phyloP scores from a whole-genome alignment of 2,888 invertebrate genomes.

The Acrobasis consociella region DNA sequence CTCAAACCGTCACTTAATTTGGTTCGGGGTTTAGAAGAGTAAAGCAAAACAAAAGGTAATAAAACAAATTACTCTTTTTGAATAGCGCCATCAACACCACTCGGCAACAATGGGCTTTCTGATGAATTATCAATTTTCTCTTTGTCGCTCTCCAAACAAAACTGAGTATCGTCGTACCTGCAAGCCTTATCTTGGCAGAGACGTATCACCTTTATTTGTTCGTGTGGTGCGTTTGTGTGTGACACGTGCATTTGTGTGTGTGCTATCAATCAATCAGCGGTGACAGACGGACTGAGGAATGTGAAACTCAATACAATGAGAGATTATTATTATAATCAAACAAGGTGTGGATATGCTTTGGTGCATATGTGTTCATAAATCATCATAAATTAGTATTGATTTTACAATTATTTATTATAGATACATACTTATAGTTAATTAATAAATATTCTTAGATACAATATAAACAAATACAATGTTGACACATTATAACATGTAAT shows the following conservation, averaged over 20 bases:
- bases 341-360: too few species aligned
- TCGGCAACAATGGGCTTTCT: conserved; percentile 61
- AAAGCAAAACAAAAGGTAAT: conserved; percentile 53
- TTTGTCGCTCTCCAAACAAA: conserved; percentile 75
- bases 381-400: too few species aligned
- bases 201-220: conserved; percentile 73
- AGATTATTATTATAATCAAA: conserved; percentile 26
- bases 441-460: too few species aligned
- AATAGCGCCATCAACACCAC: conserved; percentile 63
- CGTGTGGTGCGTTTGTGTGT: conserved; percentile 45
- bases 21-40: background rate
- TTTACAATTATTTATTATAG: too few species aligned
- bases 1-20: background rate
- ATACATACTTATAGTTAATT: too few species aligned
- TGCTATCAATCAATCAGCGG: conserved; percentile 65
- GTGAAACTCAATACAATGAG: conserved; percentile 46
- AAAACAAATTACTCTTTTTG: conserved; percentile 61
- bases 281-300: conserved; percentile 57
- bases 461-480: too few species aligned
- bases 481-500: too few species aligned
- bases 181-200: conserved; percentile 77
- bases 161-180: conserved; percentile 69
- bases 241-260: conserved; percentile 42
- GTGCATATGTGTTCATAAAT: too few species aligned
- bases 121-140: conserved; percentile 78